phyloP scores from a whole-genome alignment of 2,797 vertebrate species.

The Zenarchopterus dispar region DNA sequence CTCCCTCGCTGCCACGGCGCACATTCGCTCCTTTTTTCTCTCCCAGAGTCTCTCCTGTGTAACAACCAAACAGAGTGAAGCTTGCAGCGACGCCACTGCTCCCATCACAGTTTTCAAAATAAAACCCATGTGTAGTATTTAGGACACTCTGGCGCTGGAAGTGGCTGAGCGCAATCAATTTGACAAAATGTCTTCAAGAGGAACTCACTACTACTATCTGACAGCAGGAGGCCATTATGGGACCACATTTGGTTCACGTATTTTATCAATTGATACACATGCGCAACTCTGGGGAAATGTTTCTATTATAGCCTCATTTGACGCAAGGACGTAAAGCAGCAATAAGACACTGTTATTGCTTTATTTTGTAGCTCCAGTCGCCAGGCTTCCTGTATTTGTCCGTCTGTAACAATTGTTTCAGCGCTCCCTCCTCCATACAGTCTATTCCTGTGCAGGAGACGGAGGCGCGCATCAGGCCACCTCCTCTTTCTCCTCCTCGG shows the following conservation, averaged over 20 bases:
- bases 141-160: too few relatives aligned
- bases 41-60: slow-evolving; percentile 63
- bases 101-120: slow-evolving; percentile 57
- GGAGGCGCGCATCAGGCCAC: slow-evolving; percentile 79
- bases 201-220: too few relatives aligned
- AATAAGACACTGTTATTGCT: neutral
- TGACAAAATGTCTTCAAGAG: too few relatives aligned
- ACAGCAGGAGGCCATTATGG: too few relatives aligned
- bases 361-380: slow-evolving; percentile 56
- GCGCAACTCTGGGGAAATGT: neutral
- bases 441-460: slow-evolving; percentile 73
- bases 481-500: slow-evolving; percentile 63
- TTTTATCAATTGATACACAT: too few relatives aligned
- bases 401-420: slow-evolving; percentile 41
- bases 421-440: slow-evolving; percentile 65
- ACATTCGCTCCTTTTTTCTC: slow-evolving; percentile 70
- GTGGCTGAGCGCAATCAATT: neutral
- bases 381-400: slow-evolving; percentile 32
- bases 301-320: neutral
- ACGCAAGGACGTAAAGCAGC: too few relatives aligned
- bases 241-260: too few relatives aligned
- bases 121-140: slow-evolving; percentile 24
- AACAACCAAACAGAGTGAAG: slow-evolving; percentile 61
- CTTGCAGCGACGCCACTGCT: neutral
- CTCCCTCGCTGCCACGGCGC: slow-evolving; percentile 68